Percentiles rank a stretch among this genome's conserved stretches.
phyloP scores from a whole-genome alignment of 2,113 vertebrate species.

The Himantopus leucocephalus region DNA sequence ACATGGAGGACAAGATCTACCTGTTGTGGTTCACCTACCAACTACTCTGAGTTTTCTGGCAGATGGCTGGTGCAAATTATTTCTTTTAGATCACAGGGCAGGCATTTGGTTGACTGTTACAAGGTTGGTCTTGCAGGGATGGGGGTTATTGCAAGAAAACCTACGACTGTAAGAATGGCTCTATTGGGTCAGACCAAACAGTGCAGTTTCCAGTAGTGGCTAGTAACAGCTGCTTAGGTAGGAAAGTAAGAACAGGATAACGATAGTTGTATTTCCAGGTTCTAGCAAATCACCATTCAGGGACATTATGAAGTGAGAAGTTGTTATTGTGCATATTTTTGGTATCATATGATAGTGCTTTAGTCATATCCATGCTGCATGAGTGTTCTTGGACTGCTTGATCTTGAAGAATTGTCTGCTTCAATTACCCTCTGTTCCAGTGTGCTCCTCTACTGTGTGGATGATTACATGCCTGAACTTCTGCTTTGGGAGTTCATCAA shows the following conservation, averaged over 20 bases:
- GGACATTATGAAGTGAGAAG: background rate
- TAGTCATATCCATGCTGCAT: background rate
- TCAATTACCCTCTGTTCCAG: background rate
- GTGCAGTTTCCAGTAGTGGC: background rate
- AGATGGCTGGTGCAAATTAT: background rate
- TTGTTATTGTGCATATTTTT: background rate
- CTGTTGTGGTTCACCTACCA: background rate
- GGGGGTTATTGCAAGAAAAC: background rate
- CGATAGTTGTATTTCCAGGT: background rate
- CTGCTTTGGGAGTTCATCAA: background rate
- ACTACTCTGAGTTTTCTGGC: background rate
- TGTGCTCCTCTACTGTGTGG: rapidly evolving
- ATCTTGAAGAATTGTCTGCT: background rate
- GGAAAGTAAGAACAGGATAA: background rate
- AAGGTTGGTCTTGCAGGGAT: background rate
- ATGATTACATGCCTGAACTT: background rate
- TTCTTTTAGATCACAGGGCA: background rate
- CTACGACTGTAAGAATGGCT: background rate
- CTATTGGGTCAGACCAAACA: background rate
- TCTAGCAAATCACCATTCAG: background rate
- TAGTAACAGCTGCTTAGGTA: background rate
- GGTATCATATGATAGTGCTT: background rate
- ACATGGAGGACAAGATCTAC: background rate
- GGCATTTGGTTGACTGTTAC: background rate
- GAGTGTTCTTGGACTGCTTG: background rate